A percentile compares a stretch with the other conserved stretches of the same genome.
phyloP scores from a whole-genome alignment of 2,797 vertebrate genomes.

The Tenualosa ilisha region DNA sequence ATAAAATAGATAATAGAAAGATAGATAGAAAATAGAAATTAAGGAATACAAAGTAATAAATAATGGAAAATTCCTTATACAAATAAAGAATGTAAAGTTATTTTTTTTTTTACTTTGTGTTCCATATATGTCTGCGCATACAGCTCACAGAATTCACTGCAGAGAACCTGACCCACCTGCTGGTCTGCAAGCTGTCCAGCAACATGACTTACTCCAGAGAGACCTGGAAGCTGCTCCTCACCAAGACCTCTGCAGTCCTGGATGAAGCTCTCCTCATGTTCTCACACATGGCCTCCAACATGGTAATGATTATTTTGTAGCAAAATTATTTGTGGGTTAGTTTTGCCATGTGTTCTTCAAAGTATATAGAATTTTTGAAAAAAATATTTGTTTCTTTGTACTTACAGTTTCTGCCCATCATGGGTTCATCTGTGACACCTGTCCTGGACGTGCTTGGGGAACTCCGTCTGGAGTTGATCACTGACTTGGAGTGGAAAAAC shows the following conservation, averaged over 20 bases:
- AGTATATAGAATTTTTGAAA: too few species aligned
- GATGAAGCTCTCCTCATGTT: constrained; percentile 65
- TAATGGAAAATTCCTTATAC: too few species aligned
- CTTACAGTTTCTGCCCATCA: not conserved
- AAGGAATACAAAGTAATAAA: too few species aligned
- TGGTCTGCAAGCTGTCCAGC: constrained; percentile 63
- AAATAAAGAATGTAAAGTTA: too few species aligned
- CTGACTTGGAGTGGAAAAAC: constrained; percentile 8
- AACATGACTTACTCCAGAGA: constrained; percentile 56
- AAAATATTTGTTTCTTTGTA: not conserved
- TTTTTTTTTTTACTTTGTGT: not conserved
- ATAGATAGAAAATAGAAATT: too few species aligned
- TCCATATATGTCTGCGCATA: not conserved
- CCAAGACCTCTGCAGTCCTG: constrained; percentile 52
- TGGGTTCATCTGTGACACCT: not conserved
- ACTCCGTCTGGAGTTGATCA: constrained; percentile 21
- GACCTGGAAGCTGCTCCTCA: constrained; percentile 69
- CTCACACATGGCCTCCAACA: constrained; percentile 52
- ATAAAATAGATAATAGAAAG: not conserved
- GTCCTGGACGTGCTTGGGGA: constrained; percentile 30
- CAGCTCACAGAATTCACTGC: constrained; percentile 52
- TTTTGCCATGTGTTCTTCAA: not conserved
- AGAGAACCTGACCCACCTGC: constrained; percentile 62
- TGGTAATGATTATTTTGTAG: not conserved
- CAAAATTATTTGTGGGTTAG: too few species aligned